phyloP scores from a whole-genome alignment of 2,113 vertebrate genomes.

The Sapajus apella region DNA sequence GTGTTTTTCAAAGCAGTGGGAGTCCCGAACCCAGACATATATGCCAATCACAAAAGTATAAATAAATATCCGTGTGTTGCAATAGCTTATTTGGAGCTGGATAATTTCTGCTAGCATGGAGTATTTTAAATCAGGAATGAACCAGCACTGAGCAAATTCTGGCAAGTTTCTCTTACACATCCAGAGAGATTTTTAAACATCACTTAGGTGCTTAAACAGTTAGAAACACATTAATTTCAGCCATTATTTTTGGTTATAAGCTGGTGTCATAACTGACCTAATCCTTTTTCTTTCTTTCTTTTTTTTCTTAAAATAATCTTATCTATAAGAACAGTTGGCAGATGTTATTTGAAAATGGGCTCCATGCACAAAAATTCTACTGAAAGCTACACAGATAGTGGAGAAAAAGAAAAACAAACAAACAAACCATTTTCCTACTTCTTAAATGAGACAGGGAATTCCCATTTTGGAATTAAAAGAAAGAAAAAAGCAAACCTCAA shows the following conservation, averaged over 20 bases:
- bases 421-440: background rate
- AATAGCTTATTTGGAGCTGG: background rate
- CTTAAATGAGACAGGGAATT: background rate
- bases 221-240: slow-evolving; percentile 21
- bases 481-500: background rate
- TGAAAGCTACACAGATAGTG: background rate
- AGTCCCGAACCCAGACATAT: background rate
- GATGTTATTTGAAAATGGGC: background rate
- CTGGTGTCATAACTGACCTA: background rate
- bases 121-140: background rate
- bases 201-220: background rate
- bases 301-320: background rate
- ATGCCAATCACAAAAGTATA: background rate
- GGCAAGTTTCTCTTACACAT: background rate
- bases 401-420: background rate
- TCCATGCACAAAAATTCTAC: background rate
- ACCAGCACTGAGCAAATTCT: background rate
- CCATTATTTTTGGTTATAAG: slow-evolving; percentile 21
- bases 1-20: background rate
- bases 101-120: background rate
- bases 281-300: background rate
- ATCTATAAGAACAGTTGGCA: background rate
- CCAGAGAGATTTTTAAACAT: background rate
- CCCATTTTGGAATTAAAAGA: slow-evolving; percentile 1
- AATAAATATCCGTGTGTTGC: background rate